These are phyloP conservation scores for Lutjanus erythropterus DNA, from an alignment of 2,113 vertebrate species.

Conservation along the genomic window DNA sequence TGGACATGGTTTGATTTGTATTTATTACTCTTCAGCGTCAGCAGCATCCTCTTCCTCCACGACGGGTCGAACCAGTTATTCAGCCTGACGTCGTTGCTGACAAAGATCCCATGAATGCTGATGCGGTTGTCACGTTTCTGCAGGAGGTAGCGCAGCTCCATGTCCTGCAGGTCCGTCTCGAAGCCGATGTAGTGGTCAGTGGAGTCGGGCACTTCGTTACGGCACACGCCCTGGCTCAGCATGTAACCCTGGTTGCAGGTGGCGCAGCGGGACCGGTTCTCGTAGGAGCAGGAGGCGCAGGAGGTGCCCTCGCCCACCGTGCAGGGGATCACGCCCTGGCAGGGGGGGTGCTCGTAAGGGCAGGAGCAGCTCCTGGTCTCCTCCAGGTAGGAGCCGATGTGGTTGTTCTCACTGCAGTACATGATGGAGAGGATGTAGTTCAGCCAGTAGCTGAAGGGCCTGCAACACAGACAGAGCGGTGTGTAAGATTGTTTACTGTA, in stretches of 20 bases:
- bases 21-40: slow-evolving; percentile 89
- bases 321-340: slow-evolving; percentile 86
- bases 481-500: slow-evolving; percentile 9
- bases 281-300: slow-evolving; percentile 86
- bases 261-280: slow-evolving; percentile 87
- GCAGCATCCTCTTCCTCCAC: slow-evolving; percentile 88
- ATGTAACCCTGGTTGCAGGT: slow-evolving; percentile 86
- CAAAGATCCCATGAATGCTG: slow-evolving; percentile 86
- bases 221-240: slow-evolving; percentile 86
- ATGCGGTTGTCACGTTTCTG: slow-evolving; percentile 85
- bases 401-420: slow-evolving; percentile 89
- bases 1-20: slow-evolving; percentile 88
- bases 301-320: slow-evolving; percentile 82
- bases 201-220: slow-evolving; percentile 86
- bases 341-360: slow-evolving; percentile 83
- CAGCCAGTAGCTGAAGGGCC: slow-evolving; percentile 85
- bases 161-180: slow-evolving; percentile 87
- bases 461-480: slow-evolving; percentile 57
- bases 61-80: slow-evolving; percentile 90
- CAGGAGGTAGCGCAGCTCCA: slow-evolving; percentile 86
- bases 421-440: slow-evolving; percentile 88
- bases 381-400: slow-evolving; percentile 86
- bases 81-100: slow-evolving; percentile 88
- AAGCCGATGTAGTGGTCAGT: slow-evolving; percentile 89
- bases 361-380: slow-evolving; percentile 85